A percentile compares a stretch with the other conserved stretches of the same genome.
Conservation (phyloP, 2,113 vertebrate genomes). For the Malurus cyaneus region DNA sequence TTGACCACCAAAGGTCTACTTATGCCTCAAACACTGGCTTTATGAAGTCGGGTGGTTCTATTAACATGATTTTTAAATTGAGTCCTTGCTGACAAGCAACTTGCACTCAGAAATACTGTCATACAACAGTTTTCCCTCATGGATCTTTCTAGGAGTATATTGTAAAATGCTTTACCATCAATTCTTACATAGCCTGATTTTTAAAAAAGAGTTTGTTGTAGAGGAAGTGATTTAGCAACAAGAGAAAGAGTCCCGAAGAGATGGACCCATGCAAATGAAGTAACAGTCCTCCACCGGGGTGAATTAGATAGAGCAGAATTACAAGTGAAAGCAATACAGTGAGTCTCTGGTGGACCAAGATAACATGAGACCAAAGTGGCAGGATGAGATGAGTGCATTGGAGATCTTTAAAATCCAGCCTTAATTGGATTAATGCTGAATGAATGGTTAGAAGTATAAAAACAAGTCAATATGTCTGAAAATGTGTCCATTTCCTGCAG, state of each 20-base stretch:
- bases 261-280: background rate
- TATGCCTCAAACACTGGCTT: background rate
- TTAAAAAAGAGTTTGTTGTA: background rate
- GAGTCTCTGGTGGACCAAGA: background rate
- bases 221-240: constrained; percentile 14
- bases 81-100: background rate
- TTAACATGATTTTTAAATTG: background rate
- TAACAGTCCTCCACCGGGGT: background rate
- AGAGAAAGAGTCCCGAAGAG: background rate
- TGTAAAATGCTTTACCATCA: background rate
- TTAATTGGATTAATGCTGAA: background rate
- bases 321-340: background rate
- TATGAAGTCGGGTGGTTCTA: background rate
- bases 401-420: background rate
- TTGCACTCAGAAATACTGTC: background rate
- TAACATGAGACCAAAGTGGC: background rate
- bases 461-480: background rate
- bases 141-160: background rate
- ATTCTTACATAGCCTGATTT: background rate
- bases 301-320: background rate
- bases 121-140: background rate
- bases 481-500: background rate
- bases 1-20: background rate
- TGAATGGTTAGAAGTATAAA: background rate
- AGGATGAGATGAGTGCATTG: background rate